These are phyloP conservation scores for Squalus acanthias DNA, from an alignment of 2,797 vertebrate genomes.

Conservation along the genomic window DNA sequence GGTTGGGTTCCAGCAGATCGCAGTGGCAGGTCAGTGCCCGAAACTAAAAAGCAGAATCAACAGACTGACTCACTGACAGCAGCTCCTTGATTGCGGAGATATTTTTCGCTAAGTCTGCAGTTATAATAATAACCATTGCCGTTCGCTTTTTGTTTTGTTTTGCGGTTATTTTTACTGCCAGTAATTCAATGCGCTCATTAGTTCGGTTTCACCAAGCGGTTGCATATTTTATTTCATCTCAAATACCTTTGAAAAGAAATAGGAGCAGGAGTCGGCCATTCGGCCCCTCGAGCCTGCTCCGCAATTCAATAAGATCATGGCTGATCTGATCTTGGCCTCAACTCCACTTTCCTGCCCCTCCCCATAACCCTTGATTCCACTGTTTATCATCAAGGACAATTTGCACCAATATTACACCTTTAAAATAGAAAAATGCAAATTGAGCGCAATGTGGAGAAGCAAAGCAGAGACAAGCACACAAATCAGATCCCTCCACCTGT, in stretches of 20 bases:
- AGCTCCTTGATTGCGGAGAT: background rate
- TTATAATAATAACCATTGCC: background rate
- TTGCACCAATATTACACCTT: background rate
- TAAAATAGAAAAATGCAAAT: background rate
- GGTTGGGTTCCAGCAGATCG: background rate
- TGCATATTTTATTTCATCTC: too few species aligned
- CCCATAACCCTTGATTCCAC: too few species aligned
- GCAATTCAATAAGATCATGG: too few species aligned
- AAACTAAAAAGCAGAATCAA: background rate
- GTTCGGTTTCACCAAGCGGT: too few species aligned
- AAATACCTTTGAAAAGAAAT: too few species aligned
- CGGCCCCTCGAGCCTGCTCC: too few species aligned
- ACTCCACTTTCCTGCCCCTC: too few species aligned
- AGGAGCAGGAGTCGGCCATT: too few species aligned
- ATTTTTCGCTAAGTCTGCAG: background rate
- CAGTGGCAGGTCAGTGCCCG: background rate
- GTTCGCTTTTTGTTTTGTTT: background rate
- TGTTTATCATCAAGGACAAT: too few species aligned
- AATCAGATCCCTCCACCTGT: too few species aligned
- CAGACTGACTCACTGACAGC: background rate
- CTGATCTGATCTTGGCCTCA: too few species aligned
- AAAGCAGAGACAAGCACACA: background rate
- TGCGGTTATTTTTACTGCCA: background rate
- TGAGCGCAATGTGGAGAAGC: background rate
- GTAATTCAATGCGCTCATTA: too few species aligned